A percentile compares a stretch with the other conserved stretches of the same genome.
phyloP scores from a whole-genome alignment of 1,140 invertebrate genomes.

The Drosophila ananassae region DNA sequence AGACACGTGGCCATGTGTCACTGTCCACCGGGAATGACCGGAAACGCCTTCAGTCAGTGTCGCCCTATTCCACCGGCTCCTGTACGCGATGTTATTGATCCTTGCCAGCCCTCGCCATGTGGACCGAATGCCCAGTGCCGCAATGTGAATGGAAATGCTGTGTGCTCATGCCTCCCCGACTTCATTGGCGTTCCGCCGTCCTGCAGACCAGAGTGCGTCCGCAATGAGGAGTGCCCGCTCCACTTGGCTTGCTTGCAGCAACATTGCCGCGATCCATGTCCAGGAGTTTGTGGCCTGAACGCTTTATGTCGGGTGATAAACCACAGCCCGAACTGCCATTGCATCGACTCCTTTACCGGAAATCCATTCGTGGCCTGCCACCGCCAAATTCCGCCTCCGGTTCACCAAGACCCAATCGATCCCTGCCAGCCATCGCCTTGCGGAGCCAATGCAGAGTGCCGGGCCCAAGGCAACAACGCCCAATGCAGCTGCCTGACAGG shows the following conservation, averaged over 20 bases:
- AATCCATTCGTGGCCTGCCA: conserved; percentile 91
- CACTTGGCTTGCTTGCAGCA: conserved; percentile 86
- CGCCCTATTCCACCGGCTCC: conserved; percentile 56
- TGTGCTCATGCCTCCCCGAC: conserved; percentile 84
- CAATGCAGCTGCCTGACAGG: conserved; percentile 88
- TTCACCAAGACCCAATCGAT: conserved; percentile 83
- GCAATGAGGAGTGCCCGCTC: conserved; percentile 86
- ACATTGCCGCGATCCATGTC: conserved; percentile 87
- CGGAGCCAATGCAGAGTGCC: conserved; percentile 89
- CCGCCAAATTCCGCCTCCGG: conserved; percentile 86
- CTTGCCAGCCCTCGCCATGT: conserved; percentile 86
- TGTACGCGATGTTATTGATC: conserved; percentile 81
- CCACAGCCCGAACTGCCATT: conserved; percentile 91
- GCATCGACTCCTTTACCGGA: conserved; percentile 88
- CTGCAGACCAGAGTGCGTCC: conserved; percentile 87
- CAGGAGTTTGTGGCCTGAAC: conserved; percentile 87
- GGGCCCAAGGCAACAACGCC: conserved; percentile 86
- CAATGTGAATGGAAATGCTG: conserved; percentile 83
- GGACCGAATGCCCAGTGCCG: conserved; percentile 86
- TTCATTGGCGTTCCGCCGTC: conserved; percentile 85
- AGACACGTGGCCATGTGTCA: conserved; percentile 86
- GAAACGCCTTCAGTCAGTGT: conserved; percentile 74
- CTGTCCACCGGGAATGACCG: conserved; percentile 70
- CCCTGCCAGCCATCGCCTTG: conserved; percentile 90
- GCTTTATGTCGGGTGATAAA: conserved; percentile 92